Base-by-base conservation (phyloP, 2,888 invertebrate genomes). In the Phengaris arion region DNA sequence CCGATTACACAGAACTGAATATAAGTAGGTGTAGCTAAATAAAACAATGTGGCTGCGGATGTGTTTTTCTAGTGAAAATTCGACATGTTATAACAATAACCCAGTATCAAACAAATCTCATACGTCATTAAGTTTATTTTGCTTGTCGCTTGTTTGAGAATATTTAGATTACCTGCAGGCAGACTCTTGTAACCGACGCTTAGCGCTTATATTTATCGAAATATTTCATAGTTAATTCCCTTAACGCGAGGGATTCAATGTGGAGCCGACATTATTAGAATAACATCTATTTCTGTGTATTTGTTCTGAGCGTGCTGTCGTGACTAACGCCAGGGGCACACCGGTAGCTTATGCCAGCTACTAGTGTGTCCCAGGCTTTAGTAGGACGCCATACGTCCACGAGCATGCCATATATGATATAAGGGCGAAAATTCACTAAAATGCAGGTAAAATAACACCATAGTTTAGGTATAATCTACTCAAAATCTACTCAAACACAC, bases 141-240 rank as follows among this genome's bases (percentile, higher is more conserved):
- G 48, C 6, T 48, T 7, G 48, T 48, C 48, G 35, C 35, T 35
- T 35, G 35, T 0, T 22, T 22, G 7, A 48, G 6, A 6, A 48
- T 12, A 52, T 52, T 52, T 52, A 3, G 9, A 22, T 22, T 22
- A 22, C 10, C 59, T 10, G 22, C 22, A 22, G 7, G 10, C 5
- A 0, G 8, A 7, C 1, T 57, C 15, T 15, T 57, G 9, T 10
- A 22, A 59, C 22, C 9, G 45, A 64, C 6, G 10, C 64, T 22
- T 45, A 13, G 6, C 35, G 35, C 35, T 35, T 35, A 35, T 64
- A 64, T 64, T 92, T 91, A 93, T 92, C 92, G 89, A 93, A 91
- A 91, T 92, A 92, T 90, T 90, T 91, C 90, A 90, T 92, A 91
- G 91, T 93, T 91, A 92, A 92, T 90, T 90, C 89, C 86, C 85